These are phyloP conservation scores for Electrophaes corylata DNA, from an alignment of 2,888 invertebrate species.

Conservation along the genomic window DNA sequence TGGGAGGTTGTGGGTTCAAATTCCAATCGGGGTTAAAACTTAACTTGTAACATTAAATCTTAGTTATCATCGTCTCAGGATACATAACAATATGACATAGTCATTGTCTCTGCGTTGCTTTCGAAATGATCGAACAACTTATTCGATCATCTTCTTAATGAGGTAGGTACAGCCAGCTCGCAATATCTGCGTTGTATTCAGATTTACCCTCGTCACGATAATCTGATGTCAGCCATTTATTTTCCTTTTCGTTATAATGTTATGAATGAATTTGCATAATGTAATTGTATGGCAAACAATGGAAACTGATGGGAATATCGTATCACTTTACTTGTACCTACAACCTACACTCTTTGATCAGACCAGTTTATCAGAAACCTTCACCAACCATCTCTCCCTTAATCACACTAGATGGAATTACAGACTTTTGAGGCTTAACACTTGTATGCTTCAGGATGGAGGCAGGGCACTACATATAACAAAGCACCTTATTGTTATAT, in stretches of 20 bases:
- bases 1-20: too few species aligned
- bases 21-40: too few species aligned
- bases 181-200: background rate
- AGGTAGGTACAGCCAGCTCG: background rate
- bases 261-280: conserved; percentile 2
- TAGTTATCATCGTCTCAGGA: too few species aligned
- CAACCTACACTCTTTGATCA: too few species aligned
- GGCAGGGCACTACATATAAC: too few species aligned
- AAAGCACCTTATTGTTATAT: too few species aligned
- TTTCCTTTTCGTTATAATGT: background rate
- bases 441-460: too few species aligned
- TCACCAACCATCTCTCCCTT: background rate
- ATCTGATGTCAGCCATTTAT: conserved; percentile 7
- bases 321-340: background rate
- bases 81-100: too few species aligned
- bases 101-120: background rate
- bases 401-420: too few species aligned
- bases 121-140: background rate
- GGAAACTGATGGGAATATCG: background rate
- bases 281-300: background rate
- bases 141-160: background rate
- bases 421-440: too few species aligned
- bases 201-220: conserved; percentile 19
- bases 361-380: too few species aligned
- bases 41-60: too few species aligned